Evolutionary conservation across 2,888 invertebrate genomes (phyloP).

Genomic region (Drepanosiphum platanoidis): DNA sequence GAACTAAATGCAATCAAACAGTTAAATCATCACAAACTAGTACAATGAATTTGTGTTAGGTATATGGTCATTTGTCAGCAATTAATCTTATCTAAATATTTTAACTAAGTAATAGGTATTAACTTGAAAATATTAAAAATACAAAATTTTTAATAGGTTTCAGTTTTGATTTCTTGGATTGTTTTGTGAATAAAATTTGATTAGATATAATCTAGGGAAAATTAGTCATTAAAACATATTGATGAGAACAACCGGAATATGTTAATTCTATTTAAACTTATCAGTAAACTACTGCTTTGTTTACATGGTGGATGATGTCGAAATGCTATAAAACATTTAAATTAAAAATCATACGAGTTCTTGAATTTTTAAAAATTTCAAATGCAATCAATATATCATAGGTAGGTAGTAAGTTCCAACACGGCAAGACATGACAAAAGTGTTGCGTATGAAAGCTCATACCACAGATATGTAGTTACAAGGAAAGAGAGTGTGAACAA

Average conservation of each 20-base stretch:
- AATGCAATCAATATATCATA: too few species aligned
- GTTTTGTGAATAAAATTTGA: not conserved
- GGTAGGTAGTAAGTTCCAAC: too few species aligned
- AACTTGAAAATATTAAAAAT: not conserved
- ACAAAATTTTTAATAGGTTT: not conserved
- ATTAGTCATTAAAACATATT: not conserved
- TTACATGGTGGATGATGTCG: not conserved
- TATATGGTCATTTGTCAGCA: not conserved
- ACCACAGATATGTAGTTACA: not conserved
- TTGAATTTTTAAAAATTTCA: not conserved
- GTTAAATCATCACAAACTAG: too few species aligned
- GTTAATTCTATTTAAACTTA: not conserved
- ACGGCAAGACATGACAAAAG: not conserved
- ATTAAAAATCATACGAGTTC: not conserved
- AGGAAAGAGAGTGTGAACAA: too few species aligned
- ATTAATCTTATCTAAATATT: not conserved
- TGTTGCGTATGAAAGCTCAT: not conserved
- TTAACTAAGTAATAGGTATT: not conserved
- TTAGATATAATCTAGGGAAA: not conserved
- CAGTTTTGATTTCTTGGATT: not conserved
- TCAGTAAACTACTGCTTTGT: not conserved
- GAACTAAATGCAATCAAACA: too few species aligned
- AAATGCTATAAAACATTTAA: not conserved
- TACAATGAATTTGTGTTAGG: not conserved
- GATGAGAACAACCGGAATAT: not conserved